A percentile compares a stretch with the other conserved stretches of the same genome.
Evolutionary conservation across 2,888 invertebrate genomes (phyloP).

Genomic region (Phasia obesa): DNA sequence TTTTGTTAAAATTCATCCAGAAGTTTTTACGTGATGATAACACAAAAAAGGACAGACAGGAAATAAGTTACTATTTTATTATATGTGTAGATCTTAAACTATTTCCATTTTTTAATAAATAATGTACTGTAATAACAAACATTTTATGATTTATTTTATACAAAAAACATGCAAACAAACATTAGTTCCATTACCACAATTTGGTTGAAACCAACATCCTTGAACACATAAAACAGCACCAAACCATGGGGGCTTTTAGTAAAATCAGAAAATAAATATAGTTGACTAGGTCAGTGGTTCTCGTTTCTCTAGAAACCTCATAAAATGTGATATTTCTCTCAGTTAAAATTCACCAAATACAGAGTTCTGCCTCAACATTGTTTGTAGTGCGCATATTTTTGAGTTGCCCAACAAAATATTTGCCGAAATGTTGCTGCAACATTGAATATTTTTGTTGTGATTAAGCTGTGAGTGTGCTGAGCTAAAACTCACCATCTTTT

Average conservation of each 20-base stretch:
- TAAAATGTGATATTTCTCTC: constrained; percentile 11
- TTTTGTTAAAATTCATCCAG: no score
- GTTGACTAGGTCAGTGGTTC: constrained; percentile 70
- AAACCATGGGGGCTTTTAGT: background rate
- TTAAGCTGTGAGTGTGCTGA: background rate
- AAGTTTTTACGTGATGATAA: no score
- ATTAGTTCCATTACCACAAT: constrained; percentile 27
- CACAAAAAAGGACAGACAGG: no score
- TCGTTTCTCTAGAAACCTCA: background rate
- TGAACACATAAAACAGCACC: background rate
- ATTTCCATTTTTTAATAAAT: no score
- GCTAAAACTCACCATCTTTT: background rate
- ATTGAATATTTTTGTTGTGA: background rate
- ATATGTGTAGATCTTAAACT: no score
- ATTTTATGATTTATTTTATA: background rate
- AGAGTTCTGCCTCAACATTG: constrained; percentile 38
- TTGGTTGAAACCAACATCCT: constrained; percentile 38
- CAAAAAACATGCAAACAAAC: background rate
- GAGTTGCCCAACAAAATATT: background rate
- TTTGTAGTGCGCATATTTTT: constrained; percentile 33
- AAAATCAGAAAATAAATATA: constrained; percentile 23
- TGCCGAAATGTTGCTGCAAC: constrained; percentile 49
- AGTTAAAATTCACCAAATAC: background rate
- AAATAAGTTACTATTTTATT: no score
- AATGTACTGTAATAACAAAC: no score